Evolutionary conservation across 2,888 invertebrate genomes (phyloP), one percentile per base, ranked within the genome.

Genomic region (Pemphredon lugubris): DNA sequence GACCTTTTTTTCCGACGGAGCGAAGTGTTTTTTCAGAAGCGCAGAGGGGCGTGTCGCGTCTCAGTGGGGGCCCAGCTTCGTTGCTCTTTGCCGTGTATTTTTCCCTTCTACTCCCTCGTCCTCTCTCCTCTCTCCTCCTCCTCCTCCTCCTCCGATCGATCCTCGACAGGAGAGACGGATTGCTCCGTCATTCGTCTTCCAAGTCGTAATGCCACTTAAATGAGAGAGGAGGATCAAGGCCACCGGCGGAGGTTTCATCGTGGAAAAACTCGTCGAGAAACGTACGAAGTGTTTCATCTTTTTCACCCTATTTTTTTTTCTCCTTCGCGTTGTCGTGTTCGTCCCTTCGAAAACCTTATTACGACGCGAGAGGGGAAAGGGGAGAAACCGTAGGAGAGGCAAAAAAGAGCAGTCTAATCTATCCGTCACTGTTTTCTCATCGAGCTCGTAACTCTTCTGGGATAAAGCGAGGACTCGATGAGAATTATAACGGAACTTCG

Each of bases 161-260:
- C 50, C 47, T 26, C 32, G 39, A n/a, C 14, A 18, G 34, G 40
- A 30, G 64, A 70, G 67, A 77, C 18, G 40, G 61, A 73, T 77
- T 34, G 61, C 4, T 6, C 7, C 26, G 57, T 55, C 70, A 64
- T 77, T 59, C 67, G 64, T 77, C 77, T 73, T 74, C 44, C 53
- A n/a, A 65, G 34, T 45, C 57, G 67, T 67, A 67, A 70, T 55
- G 55, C 51, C 67, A 54, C 60, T 77, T 70, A 70, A 77, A 74
- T 68, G 55, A 74, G 61, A 64, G 64, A 61, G 64, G 51, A 65
- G 59, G 65, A 71, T 73, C 77, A 65, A 73, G 73, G 61, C 63
- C 63, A 53, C 21, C 18, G 42, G 7, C 18, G 16, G 32, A 50
- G 39, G 20, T 37, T 37, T 20, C 30, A 9, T 9, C 42, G 42